A percentile compares a stretch with the other conserved stretches of the same genome.
These are phyloP conservation scores for Auanema freiburgensis DNA, from an alignment of 2,888 invertebrate genomes.

Conservation along the genomic window DNA sequence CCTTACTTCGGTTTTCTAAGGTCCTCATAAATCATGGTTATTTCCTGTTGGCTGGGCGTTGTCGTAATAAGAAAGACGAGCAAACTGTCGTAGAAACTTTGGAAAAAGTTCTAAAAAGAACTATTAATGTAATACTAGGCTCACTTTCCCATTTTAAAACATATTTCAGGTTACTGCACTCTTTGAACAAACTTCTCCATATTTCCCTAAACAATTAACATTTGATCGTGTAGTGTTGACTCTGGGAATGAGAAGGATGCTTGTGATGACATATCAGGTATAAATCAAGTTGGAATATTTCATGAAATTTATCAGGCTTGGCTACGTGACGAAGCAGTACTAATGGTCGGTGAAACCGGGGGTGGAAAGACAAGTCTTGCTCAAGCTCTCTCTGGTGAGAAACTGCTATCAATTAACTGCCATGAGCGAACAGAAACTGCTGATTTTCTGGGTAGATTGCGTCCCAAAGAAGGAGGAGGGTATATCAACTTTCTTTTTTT, in stretches of 20 bases:
- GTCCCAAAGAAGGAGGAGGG: constrained; percentile 74
- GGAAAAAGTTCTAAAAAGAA: constrained; percentile 70
- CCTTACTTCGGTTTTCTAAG: no score
- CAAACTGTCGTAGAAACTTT: constrained; percentile 78
- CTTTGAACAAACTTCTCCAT: constrained; percentile 51
- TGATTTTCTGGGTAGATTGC: constrained; percentile 91
- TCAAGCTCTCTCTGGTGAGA: constrained; percentile 72
- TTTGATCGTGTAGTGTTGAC: constrained; percentile 92
- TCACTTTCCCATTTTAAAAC: not conserved
- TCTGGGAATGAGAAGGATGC: constrained; percentile 78
- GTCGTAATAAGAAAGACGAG: constrained; percentile 81
- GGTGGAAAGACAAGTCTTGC: constrained; percentile 60
- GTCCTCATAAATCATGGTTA: constrained; percentile 71
- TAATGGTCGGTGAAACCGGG: constrained; percentile 93
- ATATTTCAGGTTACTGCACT: constrained; percentile 31
- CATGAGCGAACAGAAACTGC: constrained; percentile 98
- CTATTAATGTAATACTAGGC: constrained; percentile 27
- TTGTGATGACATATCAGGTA: constrained; percentile 72
- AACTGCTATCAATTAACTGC: constrained; percentile 82
- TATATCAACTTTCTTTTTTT: constrained; percentile 16
- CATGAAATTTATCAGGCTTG: constrained; percentile 70
- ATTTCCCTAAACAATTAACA: constrained; percentile 48
- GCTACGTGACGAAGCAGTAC: constrained; percentile 86
- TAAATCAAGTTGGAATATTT: constrained; percentile 2
- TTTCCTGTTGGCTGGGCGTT: constrained; percentile 87